Conservation (phyloP, 2,888 invertebrate species). For the Polydrusus tereticollis region DNA sequence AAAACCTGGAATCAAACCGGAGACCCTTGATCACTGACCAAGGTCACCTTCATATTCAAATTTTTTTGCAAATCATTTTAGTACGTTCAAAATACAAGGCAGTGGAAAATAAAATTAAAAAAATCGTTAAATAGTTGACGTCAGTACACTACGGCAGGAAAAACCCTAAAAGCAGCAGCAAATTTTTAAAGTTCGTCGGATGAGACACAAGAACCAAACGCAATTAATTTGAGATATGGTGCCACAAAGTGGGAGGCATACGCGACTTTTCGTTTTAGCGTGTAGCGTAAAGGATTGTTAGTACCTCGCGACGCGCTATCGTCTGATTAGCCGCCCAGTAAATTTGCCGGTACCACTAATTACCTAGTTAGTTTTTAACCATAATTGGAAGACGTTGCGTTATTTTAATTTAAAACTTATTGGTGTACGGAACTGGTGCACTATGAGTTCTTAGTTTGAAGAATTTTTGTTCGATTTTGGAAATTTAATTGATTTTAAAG, state of each 20-base stretch:
- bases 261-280: constrained; percentile 36
- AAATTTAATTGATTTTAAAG: not conserved
- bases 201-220: no score
- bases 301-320: constrained; percentile 32
- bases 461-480: not conserved
- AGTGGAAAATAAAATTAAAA: no score
- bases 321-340: not conserved
- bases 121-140: no score
- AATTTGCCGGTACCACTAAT: not conserved
- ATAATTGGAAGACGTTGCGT: not conserved
- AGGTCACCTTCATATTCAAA: no score
- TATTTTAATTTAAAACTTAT: not conserved
- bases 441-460: not conserved
- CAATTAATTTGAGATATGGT: not conserved
- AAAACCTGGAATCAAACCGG: no score
- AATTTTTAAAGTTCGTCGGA: not conserved
- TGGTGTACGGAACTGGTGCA: not conserved
- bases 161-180: no score
- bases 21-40: no score
- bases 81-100: no score
- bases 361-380: not conserved
- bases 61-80: no score
- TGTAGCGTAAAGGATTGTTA: constrained; percentile 29
- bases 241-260: constrained; percentile 16
- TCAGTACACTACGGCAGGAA: no score